Base-by-base conservation (phyloP, 1,140 invertebrate genomes). In the Stenopsyche tienmushanensis region DNA sequence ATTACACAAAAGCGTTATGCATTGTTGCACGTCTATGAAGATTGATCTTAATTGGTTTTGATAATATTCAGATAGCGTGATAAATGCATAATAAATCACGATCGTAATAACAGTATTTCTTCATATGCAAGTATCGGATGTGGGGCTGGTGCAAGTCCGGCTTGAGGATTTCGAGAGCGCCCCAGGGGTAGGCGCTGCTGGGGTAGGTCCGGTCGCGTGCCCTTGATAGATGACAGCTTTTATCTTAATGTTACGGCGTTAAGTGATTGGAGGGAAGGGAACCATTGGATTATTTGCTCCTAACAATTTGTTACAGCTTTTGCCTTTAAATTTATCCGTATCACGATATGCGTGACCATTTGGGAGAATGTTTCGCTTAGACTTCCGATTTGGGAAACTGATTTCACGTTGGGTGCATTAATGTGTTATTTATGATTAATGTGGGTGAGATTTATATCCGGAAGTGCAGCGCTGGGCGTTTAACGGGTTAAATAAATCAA, bases 161-260 rank as follows among this genome's bases (percentile, higher is more conserved):
- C 23, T 26, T 53, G 23, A 25, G 3, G 17, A 8, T 45, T 5
- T 53, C 23, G 3, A 5, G 18, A 20, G 23, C 23, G 23, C 20
- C 20, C 23, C 5, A 42, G 34, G 15, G 24, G 7, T 21, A 42
- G 20, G 24, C 34, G 24, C 34, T 57, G 34, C 34, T 3, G 20
- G 29, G 52, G 25, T 18, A 54, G 25, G 52, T 54, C 26, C 24
- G 21, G 53, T 63, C 60, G 42, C 60, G 60, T 64, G 62, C 49
- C 66, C 20, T 62, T 68, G 66, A 68, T 68, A 60, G 66, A 68
- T 68, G 66, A 47, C 62, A 68, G 66, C 66, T 68, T 68, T 68
- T 68, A 68, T 68, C 66, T 68, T 68, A 68, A 68, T 68, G 62
- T 42, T 25, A 18, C 39, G 39, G 47, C 55, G 62, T 60, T 68